Evolutionary conservation across 2,888 invertebrate genomes (phyloP).

Genomic region (Galerucella pusilla): DNA sequence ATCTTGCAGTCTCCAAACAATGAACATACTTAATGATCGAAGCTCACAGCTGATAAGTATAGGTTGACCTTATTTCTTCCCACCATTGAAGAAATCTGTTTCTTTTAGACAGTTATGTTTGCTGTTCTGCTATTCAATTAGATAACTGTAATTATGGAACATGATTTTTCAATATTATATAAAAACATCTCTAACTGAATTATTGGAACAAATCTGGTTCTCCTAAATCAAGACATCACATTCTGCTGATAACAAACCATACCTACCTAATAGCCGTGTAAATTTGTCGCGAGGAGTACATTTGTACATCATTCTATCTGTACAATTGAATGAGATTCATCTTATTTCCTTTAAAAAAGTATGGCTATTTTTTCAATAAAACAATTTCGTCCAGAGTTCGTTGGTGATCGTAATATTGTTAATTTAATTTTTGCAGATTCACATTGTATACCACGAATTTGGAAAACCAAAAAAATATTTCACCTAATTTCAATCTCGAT

Average conservation of each 20-base stretch:
- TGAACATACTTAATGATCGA: too few relatives aligned
- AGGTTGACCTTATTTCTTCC: too few relatives aligned
- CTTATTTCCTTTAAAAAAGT: neutral
- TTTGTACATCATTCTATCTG: neutral
- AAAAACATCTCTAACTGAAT: neutral
- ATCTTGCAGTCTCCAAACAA: too few relatives aligned
- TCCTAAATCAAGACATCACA: neutral
- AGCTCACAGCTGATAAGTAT: too few relatives aligned
- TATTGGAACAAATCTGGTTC: neutral
- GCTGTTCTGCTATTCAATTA: too few relatives aligned
- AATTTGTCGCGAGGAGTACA: slow-evolving; percentile 20
- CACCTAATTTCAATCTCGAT: neutral
- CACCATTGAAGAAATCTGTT: too few relatives aligned
- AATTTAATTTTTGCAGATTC: neutral
- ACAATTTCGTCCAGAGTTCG: neutral
- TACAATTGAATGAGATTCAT: neutral
- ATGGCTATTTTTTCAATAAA: neutral
- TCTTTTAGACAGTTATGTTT: too few relatives aligned
- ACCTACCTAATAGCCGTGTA: neutral
- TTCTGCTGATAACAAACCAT: neutral
- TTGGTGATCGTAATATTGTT: neutral
- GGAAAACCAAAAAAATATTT: neutral
- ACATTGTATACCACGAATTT: neutral
- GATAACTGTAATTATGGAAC: too few relatives aligned
- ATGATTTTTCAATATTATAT: too few relatives aligned